Conservation (phyloP, 2,113 vertebrate genomes). For the Aphyosemion australe region DNA sequence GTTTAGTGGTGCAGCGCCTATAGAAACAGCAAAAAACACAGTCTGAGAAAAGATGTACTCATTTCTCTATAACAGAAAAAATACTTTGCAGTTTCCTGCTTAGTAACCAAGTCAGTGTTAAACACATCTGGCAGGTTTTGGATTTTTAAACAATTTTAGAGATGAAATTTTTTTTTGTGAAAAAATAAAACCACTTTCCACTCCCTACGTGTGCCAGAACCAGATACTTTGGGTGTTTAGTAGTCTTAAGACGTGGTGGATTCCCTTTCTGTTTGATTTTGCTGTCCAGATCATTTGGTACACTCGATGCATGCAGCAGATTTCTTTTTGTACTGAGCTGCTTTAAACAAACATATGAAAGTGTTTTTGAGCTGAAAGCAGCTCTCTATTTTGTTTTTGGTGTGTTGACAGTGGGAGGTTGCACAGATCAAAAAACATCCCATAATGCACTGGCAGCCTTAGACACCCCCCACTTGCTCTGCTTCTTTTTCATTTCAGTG, state of each 20-base stretch:
- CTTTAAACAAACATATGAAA: constrained; percentile 10
- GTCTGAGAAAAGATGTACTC: too few species aligned
- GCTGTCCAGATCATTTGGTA: background rate
- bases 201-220: background rate
- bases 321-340: constrained; percentile 14
- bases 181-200: too few species aligned
- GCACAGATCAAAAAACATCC: constrained; percentile 39
- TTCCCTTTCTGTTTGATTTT: background rate
- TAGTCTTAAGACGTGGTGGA: background rate
- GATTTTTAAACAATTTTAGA: too few species aligned
- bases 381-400: constrained; percentile 42
- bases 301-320: background rate
- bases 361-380: constrained; percentile 18
- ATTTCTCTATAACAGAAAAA: too few species aligned
- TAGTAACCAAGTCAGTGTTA: too few species aligned
- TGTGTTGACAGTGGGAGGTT: constrained; percentile 9
- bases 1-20: too few species aligned
- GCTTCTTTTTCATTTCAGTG: constrained; percentile 12
- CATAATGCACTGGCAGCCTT: constrained; percentile 21
- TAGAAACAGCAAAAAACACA: too few species aligned
- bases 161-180: too few species aligned
- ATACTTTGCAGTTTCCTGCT: too few species aligned
- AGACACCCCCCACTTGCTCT: background rate
- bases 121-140: too few species aligned
- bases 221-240: background rate